Percentiles rank a stretch among this genome's conserved stretches.
phyloP scores from a whole-genome alignment of 2,113 vertebrate species.

The Seriola dumerili region DNA sequence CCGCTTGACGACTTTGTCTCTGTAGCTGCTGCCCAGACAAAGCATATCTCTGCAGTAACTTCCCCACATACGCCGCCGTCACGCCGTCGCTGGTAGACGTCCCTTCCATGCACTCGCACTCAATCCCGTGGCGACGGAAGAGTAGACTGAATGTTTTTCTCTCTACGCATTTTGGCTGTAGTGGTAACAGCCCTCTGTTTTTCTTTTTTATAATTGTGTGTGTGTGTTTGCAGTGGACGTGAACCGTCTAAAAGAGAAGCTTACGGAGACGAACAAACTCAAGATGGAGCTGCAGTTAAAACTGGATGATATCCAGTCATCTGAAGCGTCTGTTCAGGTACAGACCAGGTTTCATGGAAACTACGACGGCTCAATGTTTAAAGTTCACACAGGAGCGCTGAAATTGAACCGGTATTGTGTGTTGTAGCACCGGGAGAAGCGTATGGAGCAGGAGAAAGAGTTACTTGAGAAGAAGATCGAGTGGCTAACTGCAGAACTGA shows the following conservation, averaged over 20 bases:
- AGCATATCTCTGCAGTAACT: too few species aligned
- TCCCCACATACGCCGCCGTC: too few species aligned
- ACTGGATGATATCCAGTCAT: constrained; percentile 93
- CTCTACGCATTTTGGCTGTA: neutral
- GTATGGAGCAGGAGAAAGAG: constrained; percentile 95
- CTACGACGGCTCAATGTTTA: neutral
- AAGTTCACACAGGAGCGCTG: neutral
- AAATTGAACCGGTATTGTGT: neutral
- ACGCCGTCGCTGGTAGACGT: too few species aligned
- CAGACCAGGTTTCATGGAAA: constrained; percentile 2
- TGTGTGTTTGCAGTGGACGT: constrained; percentile 87
- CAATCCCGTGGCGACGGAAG: too few species aligned
- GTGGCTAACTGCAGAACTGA: constrained; percentile 91
- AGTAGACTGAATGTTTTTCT: neutral
- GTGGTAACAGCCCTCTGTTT: neutral
- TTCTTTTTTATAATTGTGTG: neutral
- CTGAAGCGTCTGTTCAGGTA: constrained; percentile 92
- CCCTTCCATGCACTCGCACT: too few species aligned
- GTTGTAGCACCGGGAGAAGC: constrained; percentile 91
- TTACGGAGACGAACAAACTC: constrained; percentile 89
- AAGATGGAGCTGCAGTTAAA: constrained; percentile 94
- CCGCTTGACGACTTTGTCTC: too few species aligned
- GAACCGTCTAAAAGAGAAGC: constrained; percentile 92
- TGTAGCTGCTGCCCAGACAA: too few species aligned
- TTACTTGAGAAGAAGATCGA: constrained; percentile 90